Evolutionary conservation across 2,113 vertebrate genomes (phyloP).

Genomic region (Porphyrio hochstetteri): DNA sequence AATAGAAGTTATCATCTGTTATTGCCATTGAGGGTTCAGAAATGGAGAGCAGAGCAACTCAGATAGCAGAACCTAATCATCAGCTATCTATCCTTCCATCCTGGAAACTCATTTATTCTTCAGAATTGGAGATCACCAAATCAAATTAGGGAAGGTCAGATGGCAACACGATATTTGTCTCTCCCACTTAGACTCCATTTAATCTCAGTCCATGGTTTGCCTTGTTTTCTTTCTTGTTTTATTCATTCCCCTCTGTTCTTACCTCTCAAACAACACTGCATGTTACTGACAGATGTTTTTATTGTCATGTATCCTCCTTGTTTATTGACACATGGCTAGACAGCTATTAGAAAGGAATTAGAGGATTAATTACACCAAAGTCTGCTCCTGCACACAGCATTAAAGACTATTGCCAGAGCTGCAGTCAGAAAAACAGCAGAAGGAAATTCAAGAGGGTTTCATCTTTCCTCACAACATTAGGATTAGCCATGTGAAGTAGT

Average conservation of each 20-base stretch:
- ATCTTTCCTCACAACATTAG: background rate
- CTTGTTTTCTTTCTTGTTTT: background rate
- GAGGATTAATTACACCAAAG: slow-evolving; percentile 20
- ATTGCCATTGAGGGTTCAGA: background rate
- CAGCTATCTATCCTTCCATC: background rate
- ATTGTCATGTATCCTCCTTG: background rate
- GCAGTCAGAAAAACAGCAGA: background rate
- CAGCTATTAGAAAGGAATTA: slow-evolving; percentile 45
- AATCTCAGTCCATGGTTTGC: background rate
- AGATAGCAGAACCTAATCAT: background rate
- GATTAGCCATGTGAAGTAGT: background rate
- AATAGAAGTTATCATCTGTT: background rate
- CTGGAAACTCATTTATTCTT: background rate
- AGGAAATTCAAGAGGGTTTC: background rate
- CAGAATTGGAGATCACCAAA: background rate
- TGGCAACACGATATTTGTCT: background rate
- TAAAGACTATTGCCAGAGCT: background rate
- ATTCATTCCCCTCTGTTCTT: background rate
- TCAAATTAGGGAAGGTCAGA: background rate
- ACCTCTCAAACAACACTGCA: background rate
- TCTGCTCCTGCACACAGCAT: background rate
- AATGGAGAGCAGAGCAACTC: background rate
- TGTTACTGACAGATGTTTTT: slow-evolving; percentile 5
- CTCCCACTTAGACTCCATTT: background rate
- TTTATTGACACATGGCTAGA: slow-evolving; percentile 43